Percentiles rank a stretch among this genome's conserved stretches.
These are phyloP conservation scores for Platycheirus rosarum DNA, from an alignment of 2,888 invertebrate genomes.

Conservation along the genomic window DNA sequence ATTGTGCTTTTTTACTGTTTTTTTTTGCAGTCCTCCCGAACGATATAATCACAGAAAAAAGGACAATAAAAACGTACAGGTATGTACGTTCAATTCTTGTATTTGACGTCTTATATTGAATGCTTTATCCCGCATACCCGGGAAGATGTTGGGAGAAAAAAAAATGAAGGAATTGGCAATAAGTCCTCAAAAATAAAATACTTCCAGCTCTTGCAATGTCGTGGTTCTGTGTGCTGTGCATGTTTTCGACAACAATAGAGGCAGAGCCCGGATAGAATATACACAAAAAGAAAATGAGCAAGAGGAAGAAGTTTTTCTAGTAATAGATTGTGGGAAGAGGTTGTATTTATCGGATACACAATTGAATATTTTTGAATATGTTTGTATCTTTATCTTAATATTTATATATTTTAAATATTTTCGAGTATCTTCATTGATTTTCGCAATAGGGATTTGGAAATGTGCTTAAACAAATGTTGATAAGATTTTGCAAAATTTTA, in stretches of 20 bases:
- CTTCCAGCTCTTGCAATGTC: slow-evolving; percentile 32
- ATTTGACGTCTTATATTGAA: slow-evolving; percentile 36
- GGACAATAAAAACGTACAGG: not conserved
- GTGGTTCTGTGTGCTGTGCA: slow-evolving; percentile 31
- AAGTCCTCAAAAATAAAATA: slow-evolving; percentile 40
- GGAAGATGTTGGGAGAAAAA: not conserved
- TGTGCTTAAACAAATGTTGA: too few relatives aligned
- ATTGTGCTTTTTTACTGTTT: slow-evolving; percentile 52
- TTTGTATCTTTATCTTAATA: too few relatives aligned
- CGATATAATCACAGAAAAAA: slow-evolving; percentile 3
- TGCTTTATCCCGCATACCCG: slow-evolving; percentile 8
- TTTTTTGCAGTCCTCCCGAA: slow-evolving; percentile 35
- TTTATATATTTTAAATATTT: too few relatives aligned
- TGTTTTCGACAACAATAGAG: slow-evolving; percentile 66
- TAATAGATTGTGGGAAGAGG: not conserved
- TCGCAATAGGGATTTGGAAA: too few relatives aligned
- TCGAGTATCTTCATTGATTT: too few relatives aligned
- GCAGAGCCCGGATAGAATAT: not conserved
- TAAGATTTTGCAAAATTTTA: too few relatives aligned
- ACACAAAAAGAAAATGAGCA: not conserved
- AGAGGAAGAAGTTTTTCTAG: slow-evolving; percentile 5
- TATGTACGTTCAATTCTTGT: slow-evolving; percentile 5
- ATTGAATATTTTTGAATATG: not conserved
- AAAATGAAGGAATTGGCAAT: slow-evolving; percentile 39
- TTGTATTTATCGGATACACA: not conserved